Evolutionary conservation across 2,888 invertebrate species (phyloP).

Genomic region (Meghimatium bilineatum): DNA sequence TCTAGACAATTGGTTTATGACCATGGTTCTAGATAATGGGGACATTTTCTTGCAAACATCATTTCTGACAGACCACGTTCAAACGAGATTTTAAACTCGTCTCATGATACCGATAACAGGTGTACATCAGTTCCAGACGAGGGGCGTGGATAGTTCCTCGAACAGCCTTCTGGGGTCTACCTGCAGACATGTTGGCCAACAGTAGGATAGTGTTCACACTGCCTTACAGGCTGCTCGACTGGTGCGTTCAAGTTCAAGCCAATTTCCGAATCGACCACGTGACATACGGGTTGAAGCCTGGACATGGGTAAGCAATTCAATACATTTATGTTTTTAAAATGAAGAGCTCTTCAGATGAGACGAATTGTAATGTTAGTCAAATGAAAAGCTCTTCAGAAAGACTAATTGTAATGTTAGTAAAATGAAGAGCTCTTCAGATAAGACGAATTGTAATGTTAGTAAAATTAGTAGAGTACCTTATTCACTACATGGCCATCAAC

Average conservation of each 20-base stretch:
- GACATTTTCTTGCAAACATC: no score
- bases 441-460: no score
- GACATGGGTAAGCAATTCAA: slow-evolving; percentile 63
- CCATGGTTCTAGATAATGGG: no score
- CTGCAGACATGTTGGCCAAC: slow-evolving; percentile 75
- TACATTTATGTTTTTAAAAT: no score
- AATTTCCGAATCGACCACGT: slow-evolving; percentile 71
- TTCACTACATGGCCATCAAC: no score
- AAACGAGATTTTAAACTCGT: background rate
- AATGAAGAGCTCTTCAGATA: no score
- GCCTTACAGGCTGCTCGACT: slow-evolving; percentile 64
- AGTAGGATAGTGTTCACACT: slow-evolving; percentile 68
- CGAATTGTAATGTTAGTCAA: no score
- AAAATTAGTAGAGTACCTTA: no score
- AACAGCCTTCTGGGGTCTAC: slow-evolving; percentile 76
- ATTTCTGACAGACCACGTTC: background rate
- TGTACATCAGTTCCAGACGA: slow-evolving; percentile 78
- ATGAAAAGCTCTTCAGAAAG: no score
- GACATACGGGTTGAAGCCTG: slow-evolving; percentile 67
- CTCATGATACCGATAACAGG: slow-evolving; percentile 56
- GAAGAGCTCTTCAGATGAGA: no score
- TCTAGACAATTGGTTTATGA: no score
- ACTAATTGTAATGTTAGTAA: no score
- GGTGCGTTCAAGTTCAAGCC: slow-evolving; percentile 72
- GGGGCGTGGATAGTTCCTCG: slow-evolving; percentile 79